Percentiles rank a stretch among this genome's conserved stretches.
Evolutionary conservation across 2,113 vertebrate species (phyloP).

Genomic region (Phrynosoma blainvillii): DNA sequence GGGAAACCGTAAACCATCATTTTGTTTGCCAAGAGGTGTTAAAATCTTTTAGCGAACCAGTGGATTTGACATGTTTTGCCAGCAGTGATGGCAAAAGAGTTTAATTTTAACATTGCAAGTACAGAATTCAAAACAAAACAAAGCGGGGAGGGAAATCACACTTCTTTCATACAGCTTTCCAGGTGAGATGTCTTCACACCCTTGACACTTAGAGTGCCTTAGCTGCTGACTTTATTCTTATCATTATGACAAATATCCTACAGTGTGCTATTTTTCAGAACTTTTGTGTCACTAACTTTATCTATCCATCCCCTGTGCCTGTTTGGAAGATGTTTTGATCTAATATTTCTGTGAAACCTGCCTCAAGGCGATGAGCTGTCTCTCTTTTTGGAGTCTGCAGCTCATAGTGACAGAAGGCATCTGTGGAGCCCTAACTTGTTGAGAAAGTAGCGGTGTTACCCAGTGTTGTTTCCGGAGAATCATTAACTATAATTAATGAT

Average conservation of each 20-base stretch:
- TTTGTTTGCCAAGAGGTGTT: not conserved
- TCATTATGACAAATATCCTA: not conserved
- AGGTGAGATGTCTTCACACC: not conserved
- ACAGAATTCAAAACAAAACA: not conserved
- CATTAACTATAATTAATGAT: no score
- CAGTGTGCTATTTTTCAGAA: not conserved
- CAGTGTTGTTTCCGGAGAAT: no score
- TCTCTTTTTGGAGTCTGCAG: not conserved
- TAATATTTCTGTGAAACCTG: not conserved
- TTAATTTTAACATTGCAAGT: not conserved
- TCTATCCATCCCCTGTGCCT: not conserved
- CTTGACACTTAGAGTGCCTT: not conserved
- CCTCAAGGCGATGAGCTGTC: not conserved
- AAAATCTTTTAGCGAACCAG: not conserved
- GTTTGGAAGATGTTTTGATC: not conserved
- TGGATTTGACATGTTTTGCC: conserved; percentile 3
- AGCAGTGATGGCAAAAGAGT: not conserved
- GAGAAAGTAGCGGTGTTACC: no score
- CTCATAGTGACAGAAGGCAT: not conserved
- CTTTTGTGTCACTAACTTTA: not conserved
- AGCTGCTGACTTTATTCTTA: not conserved
- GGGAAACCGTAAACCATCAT: not conserved
- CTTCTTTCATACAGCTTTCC: not conserved
- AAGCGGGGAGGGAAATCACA: no score
- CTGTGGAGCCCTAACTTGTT: not conserved